Evolutionary conservation across 1,140 invertebrate genomes (phyloP), one percentile per base, ranked within the genome.

Genomic region (Vanessa atalanta): DNA sequence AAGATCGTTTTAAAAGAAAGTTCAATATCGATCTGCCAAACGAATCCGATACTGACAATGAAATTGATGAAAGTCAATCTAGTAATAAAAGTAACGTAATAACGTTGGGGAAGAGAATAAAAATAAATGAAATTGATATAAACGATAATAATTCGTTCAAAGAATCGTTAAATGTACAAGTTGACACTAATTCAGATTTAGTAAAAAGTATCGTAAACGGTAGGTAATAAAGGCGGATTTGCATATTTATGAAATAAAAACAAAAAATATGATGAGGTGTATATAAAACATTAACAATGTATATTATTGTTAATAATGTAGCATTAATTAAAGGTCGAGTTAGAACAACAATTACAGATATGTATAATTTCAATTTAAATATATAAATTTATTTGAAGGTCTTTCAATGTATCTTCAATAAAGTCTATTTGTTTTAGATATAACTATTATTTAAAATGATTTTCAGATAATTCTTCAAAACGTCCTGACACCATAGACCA

Each of bases 1-100:
- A 86, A 72, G 83, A 82, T 68, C 74, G 69, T 7, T 74, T 92
- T 9, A 88, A 88, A 76, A 83, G 78, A 26, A 85, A 87, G 57
- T 86, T 82, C 16, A 83, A 86, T 73, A 75, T 91, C 12, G 84
- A 88, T 43, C 81, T 89, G 61, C 79, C 80, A 3, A 73, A 76
- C 53, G 87, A 89, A 31, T 82, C 79, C 8, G 81, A 84, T 26
- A 80, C 81, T 5, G 86, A 88, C 14, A 81, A 80, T 43, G 72
- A 69, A 50, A 64, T 43, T 53, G 61, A 76, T 20, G 43, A 66
- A 31, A 57, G 71, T 47, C 8, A 73, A 20, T 31, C 26, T 7
- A 15, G 37, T n/a, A 48, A 48, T 8, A 20, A 20, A 1, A 67
- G 31, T 57, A 81, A 53, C 20, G 60, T 75, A 70, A 79, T 78